phyloP scores from a whole-genome alignment of 2,113 vertebrate genomes.

The Amazona vittata region DNA sequence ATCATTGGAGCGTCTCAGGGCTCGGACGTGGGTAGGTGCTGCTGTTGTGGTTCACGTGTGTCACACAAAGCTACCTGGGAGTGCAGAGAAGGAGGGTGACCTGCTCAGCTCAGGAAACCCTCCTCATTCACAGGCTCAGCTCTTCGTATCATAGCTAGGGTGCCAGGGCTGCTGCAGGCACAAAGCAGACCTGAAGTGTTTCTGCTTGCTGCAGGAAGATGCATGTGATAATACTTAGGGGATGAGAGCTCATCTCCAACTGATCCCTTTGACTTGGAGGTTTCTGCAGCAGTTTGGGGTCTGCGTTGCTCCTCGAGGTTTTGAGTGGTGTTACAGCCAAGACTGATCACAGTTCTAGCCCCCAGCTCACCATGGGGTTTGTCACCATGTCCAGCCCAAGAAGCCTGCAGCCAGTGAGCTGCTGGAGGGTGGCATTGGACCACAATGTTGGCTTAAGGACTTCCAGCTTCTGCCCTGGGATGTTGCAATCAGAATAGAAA shows the following conservation, averaged over 20 bases:
- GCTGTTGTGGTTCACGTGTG: fast-evolving
- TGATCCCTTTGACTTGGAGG: background rate
- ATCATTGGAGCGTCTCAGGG: background rate
- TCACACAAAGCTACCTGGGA: background rate
- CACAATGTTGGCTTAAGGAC: background rate
- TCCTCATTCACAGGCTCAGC: background rate
- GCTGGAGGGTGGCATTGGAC: background rate
- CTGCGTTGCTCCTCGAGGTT: background rate
- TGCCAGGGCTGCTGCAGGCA: background rate
- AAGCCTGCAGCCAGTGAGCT: background rate
- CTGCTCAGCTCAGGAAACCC: background rate
- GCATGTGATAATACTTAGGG: fast-evolving
- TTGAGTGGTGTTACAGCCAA: background rate
- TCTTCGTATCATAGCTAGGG: background rate
- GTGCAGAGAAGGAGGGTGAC: fast-evolving
- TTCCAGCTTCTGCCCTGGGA: background rate
- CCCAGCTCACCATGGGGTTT: background rate
- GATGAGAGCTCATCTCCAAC: background rate
- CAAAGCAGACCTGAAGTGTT: background rate
- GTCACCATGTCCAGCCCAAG: background rate
- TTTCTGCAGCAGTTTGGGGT: background rate
- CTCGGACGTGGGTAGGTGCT: background rate
- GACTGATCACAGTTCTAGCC: fast-evolving
- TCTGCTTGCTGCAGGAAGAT: background rate
- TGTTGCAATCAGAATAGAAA: background rate